Percentiles rank a stretch among this genome's conserved stretches.
Evolutionary conservation across 1,140 invertebrate species (phyloP).

Genomic region (Rhizoglyphus robini): DNA sequence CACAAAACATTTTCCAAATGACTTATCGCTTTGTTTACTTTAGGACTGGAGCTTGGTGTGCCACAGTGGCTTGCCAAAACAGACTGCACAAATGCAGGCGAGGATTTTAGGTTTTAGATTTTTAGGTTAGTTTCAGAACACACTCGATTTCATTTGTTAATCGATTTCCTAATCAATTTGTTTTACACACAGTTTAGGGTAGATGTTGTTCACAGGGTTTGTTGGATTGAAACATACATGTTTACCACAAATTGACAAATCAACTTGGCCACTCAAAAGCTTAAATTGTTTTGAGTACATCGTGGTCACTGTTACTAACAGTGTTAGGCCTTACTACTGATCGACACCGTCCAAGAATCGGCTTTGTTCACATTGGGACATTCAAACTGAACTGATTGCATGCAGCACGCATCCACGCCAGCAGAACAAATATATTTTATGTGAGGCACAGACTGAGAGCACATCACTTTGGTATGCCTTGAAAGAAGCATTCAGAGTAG

Average conservation of each 20-base stretch:
- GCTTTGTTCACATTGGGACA: constrained; percentile 25
- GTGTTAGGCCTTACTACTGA: constrained; percentile 61
- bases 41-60: constrained; percentile 82
- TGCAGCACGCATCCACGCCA: constrained; percentile 61
- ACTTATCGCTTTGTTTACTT: background rate
- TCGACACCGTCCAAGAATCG: constrained; percentile 61
- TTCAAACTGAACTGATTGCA: constrained; percentile 57
- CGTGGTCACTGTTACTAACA: no score
- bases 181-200: constrained; percentile 72
- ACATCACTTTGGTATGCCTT: constrained; percentile 65
- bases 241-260: constrained; percentile 22
- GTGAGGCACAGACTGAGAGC: constrained; percentile 51
- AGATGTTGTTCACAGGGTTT: constrained; percentile 75
- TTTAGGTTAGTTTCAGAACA: constrained; percentile 43
- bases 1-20: background rate
- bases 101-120: constrained; percentile 99
- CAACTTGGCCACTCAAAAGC: constrained; percentile 21
- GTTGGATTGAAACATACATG: background rate
- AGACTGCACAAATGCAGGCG: constrained; percentile 93
- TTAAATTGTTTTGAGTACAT: constrained; percentile 47
- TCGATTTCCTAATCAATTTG: no score
- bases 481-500: constrained; percentile 54
- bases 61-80: constrained; percentile 86
- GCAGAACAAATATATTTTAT: constrained; percentile 32
- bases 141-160: background rate